Evolutionary conservation across 2,113 vertebrate species (phyloP), one percentile per base, ranked within the genome.

Genomic region (Antechinus flavipes): DNA sequence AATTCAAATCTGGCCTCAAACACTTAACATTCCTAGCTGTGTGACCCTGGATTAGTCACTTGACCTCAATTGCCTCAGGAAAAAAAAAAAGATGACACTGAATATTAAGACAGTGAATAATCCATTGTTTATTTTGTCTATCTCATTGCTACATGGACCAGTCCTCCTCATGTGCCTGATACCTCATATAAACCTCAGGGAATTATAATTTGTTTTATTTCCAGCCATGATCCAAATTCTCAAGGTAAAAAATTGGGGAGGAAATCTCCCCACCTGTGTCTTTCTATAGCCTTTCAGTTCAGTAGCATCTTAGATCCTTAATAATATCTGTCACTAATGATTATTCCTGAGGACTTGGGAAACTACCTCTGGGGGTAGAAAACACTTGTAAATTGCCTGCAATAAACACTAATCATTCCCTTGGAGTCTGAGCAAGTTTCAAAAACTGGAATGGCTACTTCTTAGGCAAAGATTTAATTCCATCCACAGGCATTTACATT

Each of bases 321-420:
- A 84, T 84, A 19, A 42, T 42, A 42, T 84, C 6, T 42, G n/a
- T 42, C 0, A 4, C 0, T 76, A 76, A 76, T 68, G 9, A 92
- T 95, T 95, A 56, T 19, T 93, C 49, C 93, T 76, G 46, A 50
- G 92, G 26, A 94, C 54, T 95, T 93, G 23, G 94, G 8, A 91
- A 94, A 54, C 9, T 47, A 93, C 46, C 84, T 93, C 7, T 50
- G 52, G 50, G 50, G 91, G 24, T 50, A 89, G 47, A 54, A 93
- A 95, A 92, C 50, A 4, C 7, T 11, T 95, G 55, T 92, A 7
- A 19, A 35, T 96, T 96, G 96, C 55, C 46, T 93, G 1, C 68
- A 42, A 23, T 91, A 91, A 97, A 35, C 89, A 22, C 35, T 84
- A 96, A 95, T 96, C 96, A 95, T 94, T 93, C 93, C 96, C 93